These are phyloP conservation scores for Glareola pratincola DNA, from an alignment of 2,113 vertebrate species.

Conservation along the genomic window DNA sequence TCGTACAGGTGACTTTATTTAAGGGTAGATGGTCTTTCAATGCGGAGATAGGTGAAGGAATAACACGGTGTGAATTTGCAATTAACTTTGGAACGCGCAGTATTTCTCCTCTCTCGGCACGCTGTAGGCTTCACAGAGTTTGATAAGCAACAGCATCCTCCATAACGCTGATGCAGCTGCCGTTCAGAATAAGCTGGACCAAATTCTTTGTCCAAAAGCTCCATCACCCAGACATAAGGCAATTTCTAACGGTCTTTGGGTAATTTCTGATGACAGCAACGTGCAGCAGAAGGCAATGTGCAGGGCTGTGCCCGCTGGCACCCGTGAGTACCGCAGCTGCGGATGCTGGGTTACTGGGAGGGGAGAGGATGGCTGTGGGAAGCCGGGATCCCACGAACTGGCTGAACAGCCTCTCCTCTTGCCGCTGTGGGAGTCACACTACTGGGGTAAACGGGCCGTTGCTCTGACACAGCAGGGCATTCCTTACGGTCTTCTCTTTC, in stretches of 20 bases:
- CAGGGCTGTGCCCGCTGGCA: background rate
- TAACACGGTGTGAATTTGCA: background rate
- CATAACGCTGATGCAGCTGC: background rate
- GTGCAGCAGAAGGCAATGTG: background rate
- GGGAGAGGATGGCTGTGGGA: rapidly evolving
- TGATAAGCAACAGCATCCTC: background rate
- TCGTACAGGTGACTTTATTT: background rate
- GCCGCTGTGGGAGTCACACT: background rate
- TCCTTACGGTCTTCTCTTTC: background rate
- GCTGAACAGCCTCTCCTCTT: background rate
- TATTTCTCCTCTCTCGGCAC: background rate
- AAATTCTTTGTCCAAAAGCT: background rate
- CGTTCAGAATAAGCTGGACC: background rate
- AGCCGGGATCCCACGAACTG: rapidly evolving
- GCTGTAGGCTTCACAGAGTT: background rate
- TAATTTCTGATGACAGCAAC: background rate
- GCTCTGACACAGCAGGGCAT: background rate
- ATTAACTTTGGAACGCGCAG: background rate
- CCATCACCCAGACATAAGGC: background rate
- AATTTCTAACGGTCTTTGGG: background rate
- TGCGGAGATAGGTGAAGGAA: background rate
- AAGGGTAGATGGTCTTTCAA: background rate
- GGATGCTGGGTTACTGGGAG: background rate
- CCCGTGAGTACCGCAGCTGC: background rate
- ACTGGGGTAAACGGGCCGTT: background rate